These are phyloP conservation scores for Ypsolopha sequella DNA, from an alignment of 2,888 invertebrate genomes.

Conservation along the genomic window DNA sequence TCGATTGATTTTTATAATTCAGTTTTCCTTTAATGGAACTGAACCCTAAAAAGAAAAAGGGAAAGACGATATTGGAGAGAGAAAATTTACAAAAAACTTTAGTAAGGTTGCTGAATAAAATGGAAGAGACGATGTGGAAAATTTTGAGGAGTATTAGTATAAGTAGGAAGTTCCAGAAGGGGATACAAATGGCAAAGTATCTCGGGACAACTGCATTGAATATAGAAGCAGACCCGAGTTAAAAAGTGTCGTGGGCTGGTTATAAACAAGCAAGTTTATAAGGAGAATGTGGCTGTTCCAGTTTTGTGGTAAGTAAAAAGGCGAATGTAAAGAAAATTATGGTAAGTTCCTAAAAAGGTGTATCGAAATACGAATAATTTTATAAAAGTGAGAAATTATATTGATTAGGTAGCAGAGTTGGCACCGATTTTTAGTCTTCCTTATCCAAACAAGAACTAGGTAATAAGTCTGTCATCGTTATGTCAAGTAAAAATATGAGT, in stretches of 20 bases:
- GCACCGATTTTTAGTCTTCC: no score
- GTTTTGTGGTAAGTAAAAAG: neutral
- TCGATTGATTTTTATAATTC: no score
- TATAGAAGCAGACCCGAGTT: neutral
- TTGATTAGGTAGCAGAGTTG: no score
- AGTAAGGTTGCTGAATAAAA: slow-evolving; percentile 16
- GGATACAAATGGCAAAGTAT: neutral
- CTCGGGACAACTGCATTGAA: neutral
- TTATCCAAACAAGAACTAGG: no score
- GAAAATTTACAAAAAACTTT: slow-evolving; percentile 4
- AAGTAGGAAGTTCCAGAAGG: slow-evolving; percentile 3
- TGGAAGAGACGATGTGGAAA: slow-evolving; percentile 22
- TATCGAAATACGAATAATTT: no score
- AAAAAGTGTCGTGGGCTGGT: neutral
- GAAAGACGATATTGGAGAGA: neutral
- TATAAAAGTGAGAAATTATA: no score
- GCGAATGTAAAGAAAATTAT: no score
- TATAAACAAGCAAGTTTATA: neutral
- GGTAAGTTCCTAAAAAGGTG: no score
- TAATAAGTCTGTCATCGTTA: no score
- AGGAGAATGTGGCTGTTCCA: neutral
- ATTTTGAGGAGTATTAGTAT: slow-evolving; percentile 6
- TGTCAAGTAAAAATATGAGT: no score
- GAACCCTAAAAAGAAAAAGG: no score
- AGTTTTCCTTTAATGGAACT: no score